Evolutionary conservation across 1,140 invertebrate species (phyloP).

Genomic region (Teleogryllus occipitalis): DNA sequence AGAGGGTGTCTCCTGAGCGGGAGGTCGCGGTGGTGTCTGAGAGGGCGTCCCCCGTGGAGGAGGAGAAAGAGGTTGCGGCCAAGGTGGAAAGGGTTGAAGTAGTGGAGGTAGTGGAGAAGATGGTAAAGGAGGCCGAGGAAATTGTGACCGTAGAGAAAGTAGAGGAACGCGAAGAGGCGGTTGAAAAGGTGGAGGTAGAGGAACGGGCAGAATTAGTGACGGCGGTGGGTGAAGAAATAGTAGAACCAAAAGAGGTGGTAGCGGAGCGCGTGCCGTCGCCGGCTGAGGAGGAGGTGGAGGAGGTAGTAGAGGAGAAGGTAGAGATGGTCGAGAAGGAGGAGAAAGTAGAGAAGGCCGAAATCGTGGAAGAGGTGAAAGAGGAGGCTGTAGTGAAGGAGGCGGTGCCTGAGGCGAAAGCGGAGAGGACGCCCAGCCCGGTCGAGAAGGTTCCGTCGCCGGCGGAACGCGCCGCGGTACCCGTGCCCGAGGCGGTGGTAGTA

Average conservation of each 20-base stretch:
- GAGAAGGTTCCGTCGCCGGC: no score
- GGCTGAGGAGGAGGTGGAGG: neutral
- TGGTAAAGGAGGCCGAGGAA: neutral
- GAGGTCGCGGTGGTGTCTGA: neutral
- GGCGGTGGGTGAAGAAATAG: no score
- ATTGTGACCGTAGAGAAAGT: neutral
- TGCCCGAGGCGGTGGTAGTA: no score
- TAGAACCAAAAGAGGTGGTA: neutral
- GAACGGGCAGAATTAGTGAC: no score
- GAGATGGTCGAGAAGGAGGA: slow-evolving; percentile 14
- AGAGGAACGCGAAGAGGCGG: neutral
- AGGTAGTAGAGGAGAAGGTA: neutral
- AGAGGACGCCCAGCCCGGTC: no score
- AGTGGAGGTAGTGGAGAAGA: neutral
- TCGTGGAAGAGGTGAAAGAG: neutral
- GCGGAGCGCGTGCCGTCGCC: no score
- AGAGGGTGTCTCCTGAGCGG: neutral
- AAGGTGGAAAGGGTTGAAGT: neutral
- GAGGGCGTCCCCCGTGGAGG: no score
- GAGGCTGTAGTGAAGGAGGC: no score
- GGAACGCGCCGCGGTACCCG: no score
- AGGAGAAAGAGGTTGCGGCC: neutral
- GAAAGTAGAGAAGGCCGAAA: slow-evolving; percentile 19
- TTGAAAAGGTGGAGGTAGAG: no score
- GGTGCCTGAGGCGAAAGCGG: no score